Evolutionary conservation across 2,888 invertebrate species (phyloP), one percentile per base, ranked within the genome.

Genomic region (Catotricha subobsoleta): DNA sequence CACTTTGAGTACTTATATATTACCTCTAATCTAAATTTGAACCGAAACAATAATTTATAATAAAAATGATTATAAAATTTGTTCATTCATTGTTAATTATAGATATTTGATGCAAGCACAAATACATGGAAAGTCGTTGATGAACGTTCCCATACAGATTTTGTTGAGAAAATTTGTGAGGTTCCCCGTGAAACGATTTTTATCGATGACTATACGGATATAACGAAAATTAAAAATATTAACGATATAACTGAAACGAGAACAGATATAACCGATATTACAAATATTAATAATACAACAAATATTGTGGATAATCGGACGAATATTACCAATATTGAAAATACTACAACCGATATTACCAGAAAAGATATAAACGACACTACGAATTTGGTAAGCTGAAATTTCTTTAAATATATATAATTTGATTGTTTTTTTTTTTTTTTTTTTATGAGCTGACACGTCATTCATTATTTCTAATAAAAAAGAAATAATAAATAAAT

Each of bases 51-150:
- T n/a, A n/a, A n/a, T n/a, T n/a, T n/a, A 25, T 8, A 25, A 25
- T 8, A 25, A 25, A 25, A 6, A 6, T 25, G 10, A 25, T 25
- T 25, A 10, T 25, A 10, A 25, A 25, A 8, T 29, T 5, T 29
- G 6, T 12, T 12, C 29, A 6, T 33, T n/a, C n/a, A n/a, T n/a
- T n/a, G n/a, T 3, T 16, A 23, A 10, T 30, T 42, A 19, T 37
- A 59, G 62, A 60, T 62, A 42, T 63, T 60, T 46, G 63, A 63
- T 56, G 62, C 63, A 12, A 56, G 58, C 46, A 60, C 62, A 45
- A 63, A 63, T 46, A 61, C 61, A 41, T 63, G 63, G 63, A 60
- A 62, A 41, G 56, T 63, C 41, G 51, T 63, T 42, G 61, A 62
- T 48, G 62, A 63, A 46, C 59, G 57, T 47, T 57, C 59, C 36